Percentiles rank a stretch among this genome's conserved stretches.
These are phyloP conservation scores for Prietella phreatophila DNA, from an alignment of 2,113 vertebrate species.

Conservation along the genomic window DNA sequence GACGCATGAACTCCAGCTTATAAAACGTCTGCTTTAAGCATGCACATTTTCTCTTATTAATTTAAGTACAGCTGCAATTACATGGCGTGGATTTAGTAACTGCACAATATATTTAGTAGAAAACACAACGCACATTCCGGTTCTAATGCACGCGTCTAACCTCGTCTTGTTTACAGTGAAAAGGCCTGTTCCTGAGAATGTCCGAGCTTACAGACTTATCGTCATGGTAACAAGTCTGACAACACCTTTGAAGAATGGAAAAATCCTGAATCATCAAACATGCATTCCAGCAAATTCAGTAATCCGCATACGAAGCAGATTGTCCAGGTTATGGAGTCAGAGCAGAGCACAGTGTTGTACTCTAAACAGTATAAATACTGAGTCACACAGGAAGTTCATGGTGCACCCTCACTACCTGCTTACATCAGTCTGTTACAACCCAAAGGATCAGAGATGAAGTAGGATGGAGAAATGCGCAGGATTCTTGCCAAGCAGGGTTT, in stretches of 20 bases:
- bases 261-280: background rate
- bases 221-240: background rate
- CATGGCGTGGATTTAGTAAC: background rate
- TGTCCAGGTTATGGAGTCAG: background rate
- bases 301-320: background rate
- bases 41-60: background rate
- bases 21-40: background rate
- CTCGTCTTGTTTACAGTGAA: background rate
- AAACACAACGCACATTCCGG: background rate
- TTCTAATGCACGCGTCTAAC: background rate
- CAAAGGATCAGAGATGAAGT: background rate
- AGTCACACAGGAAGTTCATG: background rate
- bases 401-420: background rate
- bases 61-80: background rate
- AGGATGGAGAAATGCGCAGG: background rate
- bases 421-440: slow-evolving; percentile 3
- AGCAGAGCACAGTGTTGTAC: background rate
- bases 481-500: background rate
- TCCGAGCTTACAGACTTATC: background rate
- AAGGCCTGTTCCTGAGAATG: background rate
- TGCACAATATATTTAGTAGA: background rate
- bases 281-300: background rate
- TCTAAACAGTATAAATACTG: slow-evolving; percentile 26
- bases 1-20: background rate
- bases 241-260: background rate